Evolutionary conservation across 2,113 vertebrate genomes (phyloP).

Genomic region (Phaetusa simplex): DNA sequence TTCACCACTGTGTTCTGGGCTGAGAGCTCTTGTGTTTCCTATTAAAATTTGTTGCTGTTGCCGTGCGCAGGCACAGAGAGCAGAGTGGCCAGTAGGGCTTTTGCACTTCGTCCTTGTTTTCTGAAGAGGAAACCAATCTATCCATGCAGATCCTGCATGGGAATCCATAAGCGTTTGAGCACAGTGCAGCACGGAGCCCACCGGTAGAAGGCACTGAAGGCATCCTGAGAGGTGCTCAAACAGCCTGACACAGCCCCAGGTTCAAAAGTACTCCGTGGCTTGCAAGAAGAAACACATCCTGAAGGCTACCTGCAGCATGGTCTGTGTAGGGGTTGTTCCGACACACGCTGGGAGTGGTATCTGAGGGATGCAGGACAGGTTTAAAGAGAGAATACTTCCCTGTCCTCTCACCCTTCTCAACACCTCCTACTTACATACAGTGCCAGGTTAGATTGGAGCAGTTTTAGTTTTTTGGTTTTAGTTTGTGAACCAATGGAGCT

Average conservation of each 20-base stretch:
- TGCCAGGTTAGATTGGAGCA: not conserved
- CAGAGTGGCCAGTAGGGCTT: not conserved
- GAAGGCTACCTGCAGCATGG: not conserved
- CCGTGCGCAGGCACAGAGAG: not conserved
- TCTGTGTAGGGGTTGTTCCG: not conserved
- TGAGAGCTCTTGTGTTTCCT: not conserved
- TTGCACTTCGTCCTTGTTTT: not conserved
- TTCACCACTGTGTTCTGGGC: not conserved
- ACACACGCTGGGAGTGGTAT: not conserved
- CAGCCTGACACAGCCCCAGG: not conserved
- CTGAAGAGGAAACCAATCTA: not conserved
- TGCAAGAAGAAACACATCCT: not conserved
- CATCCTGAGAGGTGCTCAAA: not conserved
- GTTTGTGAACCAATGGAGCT: not conserved
- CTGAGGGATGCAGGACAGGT: not conserved
- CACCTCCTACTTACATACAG: not conserved
- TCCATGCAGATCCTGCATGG: not conserved
- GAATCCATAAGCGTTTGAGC: not conserved
- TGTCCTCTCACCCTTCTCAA: not conserved
- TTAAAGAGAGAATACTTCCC: not conserved
- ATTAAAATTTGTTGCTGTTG: not conserved
- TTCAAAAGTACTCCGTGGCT: not conserved
- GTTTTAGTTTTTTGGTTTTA: not conserved
- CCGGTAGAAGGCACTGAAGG: not conserved
- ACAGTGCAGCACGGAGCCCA: not conserved